phyloP scores from a whole-genome alignment of 2,797 vertebrate species.

The Todus mexicanus region DNA sequence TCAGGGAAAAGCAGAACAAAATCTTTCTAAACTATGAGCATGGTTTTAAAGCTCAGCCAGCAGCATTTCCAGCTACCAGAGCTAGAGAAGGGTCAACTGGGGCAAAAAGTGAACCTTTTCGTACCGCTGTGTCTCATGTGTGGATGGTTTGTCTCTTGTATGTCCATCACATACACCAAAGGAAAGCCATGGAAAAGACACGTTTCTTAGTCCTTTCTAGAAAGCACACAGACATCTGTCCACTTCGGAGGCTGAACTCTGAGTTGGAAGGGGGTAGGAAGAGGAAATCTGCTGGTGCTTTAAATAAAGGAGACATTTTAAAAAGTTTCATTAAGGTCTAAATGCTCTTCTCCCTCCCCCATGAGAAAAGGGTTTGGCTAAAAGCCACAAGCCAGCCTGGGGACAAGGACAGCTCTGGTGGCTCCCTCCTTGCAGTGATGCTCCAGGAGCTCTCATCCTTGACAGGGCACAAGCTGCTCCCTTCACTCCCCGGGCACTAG shows the following conservation, averaged over 20 bases:
- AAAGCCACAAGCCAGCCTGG: neutral
- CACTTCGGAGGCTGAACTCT: neutral
- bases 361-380: neutral
- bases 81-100: neutral
- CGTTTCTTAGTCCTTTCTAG: neutral
- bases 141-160: neutral
- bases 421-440: neutral
- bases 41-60: neutral
- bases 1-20: neutral
- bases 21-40: neutral
- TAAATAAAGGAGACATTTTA: neutral
- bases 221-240: neutral
- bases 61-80: neutral
- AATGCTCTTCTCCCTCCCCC: neutral
- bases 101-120: neutral
- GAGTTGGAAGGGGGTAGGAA: neutral
- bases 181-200: no score
- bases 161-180: rapidly evolving
- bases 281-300: neutral
- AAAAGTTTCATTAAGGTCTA: neutral
- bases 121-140: neutral
- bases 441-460: neutral
- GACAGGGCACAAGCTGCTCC: neutral
- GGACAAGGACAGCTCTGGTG: neutral
- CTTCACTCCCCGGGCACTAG: neutral